These are phyloP conservation scores for Gorsachius magnificus DNA, from an alignment of 2,797 vertebrate genomes.

Conservation along the genomic window DNA sequence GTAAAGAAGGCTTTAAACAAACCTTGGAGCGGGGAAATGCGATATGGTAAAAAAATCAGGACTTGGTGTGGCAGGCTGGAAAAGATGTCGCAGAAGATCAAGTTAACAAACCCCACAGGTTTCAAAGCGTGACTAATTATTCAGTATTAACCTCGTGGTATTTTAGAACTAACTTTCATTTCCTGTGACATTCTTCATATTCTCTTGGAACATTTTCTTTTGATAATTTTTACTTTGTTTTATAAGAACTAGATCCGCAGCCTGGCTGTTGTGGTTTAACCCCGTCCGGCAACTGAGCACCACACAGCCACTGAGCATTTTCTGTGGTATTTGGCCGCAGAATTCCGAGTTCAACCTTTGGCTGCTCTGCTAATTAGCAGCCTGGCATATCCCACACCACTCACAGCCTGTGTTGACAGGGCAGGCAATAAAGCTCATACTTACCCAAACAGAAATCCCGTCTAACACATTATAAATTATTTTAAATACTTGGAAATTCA, in stretches of 20 bases:
- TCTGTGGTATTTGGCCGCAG: background rate
- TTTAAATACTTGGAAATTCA: background rate
- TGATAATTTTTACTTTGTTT: background rate
- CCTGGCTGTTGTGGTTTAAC: background rate
- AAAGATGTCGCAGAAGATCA: background rate
- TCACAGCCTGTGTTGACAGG: background rate
- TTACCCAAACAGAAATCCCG: background rate
- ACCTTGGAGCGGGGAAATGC: constrained; percentile 36
- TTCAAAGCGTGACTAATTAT: background rate
- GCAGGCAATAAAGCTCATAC: background rate
- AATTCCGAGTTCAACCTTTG: background rate
- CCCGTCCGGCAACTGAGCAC: no score
- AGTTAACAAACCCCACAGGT: background rate
- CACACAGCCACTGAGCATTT: background rate
- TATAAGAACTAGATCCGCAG: background rate
- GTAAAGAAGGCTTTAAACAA: background rate
- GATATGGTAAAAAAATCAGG: constrained; percentile 24
- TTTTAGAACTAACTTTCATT: background rate
- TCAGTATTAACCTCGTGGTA: background rate
- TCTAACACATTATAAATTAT: background rate
- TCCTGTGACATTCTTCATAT: background rate
- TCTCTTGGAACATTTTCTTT: background rate
- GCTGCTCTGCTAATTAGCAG: background rate
- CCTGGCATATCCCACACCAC: background rate
- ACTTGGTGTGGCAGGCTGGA: background rate